Evolutionary conservation across 2,888 invertebrate species (phyloP), one percentile per base, ranked within the genome.

Genomic region (Ceratothoa steindachneri): DNA sequence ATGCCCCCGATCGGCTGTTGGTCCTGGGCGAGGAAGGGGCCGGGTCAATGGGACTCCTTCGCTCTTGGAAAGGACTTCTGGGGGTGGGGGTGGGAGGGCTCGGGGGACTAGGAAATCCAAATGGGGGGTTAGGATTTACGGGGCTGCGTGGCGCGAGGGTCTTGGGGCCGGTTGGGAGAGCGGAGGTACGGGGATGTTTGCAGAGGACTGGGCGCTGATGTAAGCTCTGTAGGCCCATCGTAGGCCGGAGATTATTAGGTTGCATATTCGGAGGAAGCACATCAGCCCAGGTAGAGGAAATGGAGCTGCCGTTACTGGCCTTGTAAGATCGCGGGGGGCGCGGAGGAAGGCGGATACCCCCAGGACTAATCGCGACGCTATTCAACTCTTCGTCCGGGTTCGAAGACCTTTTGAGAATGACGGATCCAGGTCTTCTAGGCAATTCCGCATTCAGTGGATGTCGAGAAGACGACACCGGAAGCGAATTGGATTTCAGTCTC

Each of bases 61-160:
- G 30, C 29, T 66, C 53, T 29, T 65, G 31, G 51, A 51, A 60
- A 9, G 30, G 30, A 28, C 30, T 41, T 30, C 51, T 31, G 9
- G 74, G 67, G 53, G 70, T 67, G 15, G 66, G 55, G 19, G 60
- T 27, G 15, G 67, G 65, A 0, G 75, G 74, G 64, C 71, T 77
- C 22, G 71, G 69, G 60, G 74, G 74, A 27, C 60, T 51, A 29
- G 77, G 77, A 68, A 74, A 74, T 9, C 75, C 75, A 31, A 69
- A 75, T 1, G 75, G 75, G 5, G 75, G 72, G 51, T 75, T 75
- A 55, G 75, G 75, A 69, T 75, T 75, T 31, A 72, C 67, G 22
- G 75, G 75, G 67, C 75, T 75, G 12, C 77, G 70, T 5, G 77
- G 74, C n/a, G 75, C 77, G 19, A 77, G 72, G 19, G 77, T 77